Conservation (phyloP, 2,888 invertebrate genomes). For the Campoplex capitator region DNA sequence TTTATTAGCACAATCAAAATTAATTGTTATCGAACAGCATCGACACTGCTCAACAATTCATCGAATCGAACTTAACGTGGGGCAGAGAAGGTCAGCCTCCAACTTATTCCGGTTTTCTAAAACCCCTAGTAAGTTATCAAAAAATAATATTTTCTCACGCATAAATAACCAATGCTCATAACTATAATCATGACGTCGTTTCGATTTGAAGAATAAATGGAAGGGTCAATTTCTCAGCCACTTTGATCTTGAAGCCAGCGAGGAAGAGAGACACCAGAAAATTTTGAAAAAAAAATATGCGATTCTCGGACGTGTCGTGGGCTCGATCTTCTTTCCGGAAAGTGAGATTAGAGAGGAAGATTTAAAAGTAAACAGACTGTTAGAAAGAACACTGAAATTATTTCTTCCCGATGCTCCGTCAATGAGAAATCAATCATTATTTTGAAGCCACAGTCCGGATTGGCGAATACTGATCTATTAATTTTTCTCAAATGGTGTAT, state of each 20-base stretch:
- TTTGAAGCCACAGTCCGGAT: neutral
- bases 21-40: conserved; percentile 72
- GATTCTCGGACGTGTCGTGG: conserved; percentile 76
- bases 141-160: neutral
- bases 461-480: neutral
- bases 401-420: neutral
- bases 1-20: neutral
- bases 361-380: conserved; percentile 72
- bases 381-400: neutral
- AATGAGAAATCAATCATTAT: neutral
- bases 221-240: conserved; percentile 70
- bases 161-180: neutral
- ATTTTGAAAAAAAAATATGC: conserved; percentile 77
- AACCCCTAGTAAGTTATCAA: conserved; percentile 71
- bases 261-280: conserved; percentile 67
- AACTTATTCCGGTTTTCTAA: conserved; percentile 71
- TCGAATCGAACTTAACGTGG: conserved; percentile 80
- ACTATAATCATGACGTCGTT: neutral
- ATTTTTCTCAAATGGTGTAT: neutral
- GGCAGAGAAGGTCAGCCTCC: conserved; percentile 74
- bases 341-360: conserved; percentile 72
- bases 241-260: conserved; percentile 67
- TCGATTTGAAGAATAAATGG: conserved; percentile 74
- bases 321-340: conserved; percentile 78
- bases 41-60: conserved; percentile 77